These are phyloP conservation scores for Dioctria rufipes DNA, from an alignment of 2,888 invertebrate genomes.

Conservation along the genomic window DNA sequence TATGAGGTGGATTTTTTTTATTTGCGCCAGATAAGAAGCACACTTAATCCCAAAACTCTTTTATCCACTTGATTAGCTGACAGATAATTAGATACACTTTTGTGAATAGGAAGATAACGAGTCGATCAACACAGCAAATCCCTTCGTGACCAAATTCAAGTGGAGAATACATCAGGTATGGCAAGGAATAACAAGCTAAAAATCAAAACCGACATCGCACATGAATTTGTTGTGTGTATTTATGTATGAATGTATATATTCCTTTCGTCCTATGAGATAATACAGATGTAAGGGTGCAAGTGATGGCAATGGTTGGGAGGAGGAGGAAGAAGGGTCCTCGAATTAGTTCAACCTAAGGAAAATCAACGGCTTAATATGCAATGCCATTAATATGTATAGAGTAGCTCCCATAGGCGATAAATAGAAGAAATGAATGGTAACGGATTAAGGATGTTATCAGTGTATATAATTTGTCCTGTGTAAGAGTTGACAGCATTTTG, in stretches of 20 bases:
- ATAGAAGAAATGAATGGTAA: no score
- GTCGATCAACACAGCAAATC: slow-evolving; percentile 11
- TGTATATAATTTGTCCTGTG: no score
- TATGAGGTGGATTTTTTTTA: no score
- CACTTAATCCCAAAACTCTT: slow-evolving; percentile 13
- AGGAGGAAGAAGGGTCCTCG: neutral
- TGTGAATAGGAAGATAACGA: slow-evolving; percentile 16
- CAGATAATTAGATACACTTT: slow-evolving; percentile 8
- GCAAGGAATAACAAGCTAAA: neutral
- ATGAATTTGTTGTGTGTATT: neutral
- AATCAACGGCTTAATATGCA: no score
- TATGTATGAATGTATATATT: no score
- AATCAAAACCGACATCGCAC: neutral
- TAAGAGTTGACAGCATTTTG: no score
- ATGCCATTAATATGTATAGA: no score
- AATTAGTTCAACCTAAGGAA: no score
- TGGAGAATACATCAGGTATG: neutral
- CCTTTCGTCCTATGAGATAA: neutral
- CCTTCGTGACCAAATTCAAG: neutral
- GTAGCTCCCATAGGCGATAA: no score
- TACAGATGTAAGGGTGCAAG: neutral
- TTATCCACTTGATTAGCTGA: slow-evolving; percentile 15
- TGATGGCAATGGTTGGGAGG: neutral
- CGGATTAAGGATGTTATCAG: no score
- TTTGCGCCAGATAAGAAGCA: neutral